These are phyloP conservation scores for Zaprionus lineosus DNA, from an alignment of 2,888 invertebrate genomes.

Conservation along the genomic window DNA sequence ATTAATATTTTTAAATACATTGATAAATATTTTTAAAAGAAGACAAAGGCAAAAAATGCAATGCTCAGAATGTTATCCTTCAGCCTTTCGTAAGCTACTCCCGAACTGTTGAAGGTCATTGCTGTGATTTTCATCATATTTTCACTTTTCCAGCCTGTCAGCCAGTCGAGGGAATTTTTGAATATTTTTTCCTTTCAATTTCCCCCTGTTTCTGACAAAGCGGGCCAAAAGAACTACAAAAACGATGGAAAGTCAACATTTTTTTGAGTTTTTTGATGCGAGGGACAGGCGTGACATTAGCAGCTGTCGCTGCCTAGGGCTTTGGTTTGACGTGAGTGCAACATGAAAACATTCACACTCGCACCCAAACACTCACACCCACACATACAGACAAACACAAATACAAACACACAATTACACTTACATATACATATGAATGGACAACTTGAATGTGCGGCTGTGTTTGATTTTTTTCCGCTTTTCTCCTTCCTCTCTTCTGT, in stretches of 20 bases:
- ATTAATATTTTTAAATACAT: too few relatives aligned
- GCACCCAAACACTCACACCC: background rate
- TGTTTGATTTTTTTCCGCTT: conserved; percentile 38
- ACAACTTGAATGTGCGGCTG: conserved; percentile 56
- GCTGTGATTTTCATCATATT: conserved; percentile 16
- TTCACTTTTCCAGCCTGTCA: conserved; percentile 21
- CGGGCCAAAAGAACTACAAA: conserved; percentile 8
- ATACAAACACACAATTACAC: background rate
- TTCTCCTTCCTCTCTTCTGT: too few relatives aligned
- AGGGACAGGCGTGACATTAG: conserved; percentile 63
- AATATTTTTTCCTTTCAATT: background rate
- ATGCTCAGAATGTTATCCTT: too few relatives aligned
- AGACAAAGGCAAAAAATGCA: too few relatives aligned
- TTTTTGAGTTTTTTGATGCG: conserved; percentile 48
- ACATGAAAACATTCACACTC: conserved; percentile 34
- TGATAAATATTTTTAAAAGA: too few relatives aligned
- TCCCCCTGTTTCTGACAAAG: background rate
- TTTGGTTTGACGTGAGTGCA: conserved; percentile 40
- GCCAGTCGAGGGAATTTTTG: conserved; percentile 6
- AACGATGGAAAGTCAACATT: background rate
- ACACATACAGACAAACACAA: background rate
- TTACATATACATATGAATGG: conserved; percentile 36
- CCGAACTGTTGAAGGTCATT: conserved; percentile 29
- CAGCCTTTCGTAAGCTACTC: conserved; percentile 1
- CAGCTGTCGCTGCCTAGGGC: conserved; percentile 61